Conservation (phyloP, 2,113 vertebrate genomes). For the Uria aalge region DNA sequence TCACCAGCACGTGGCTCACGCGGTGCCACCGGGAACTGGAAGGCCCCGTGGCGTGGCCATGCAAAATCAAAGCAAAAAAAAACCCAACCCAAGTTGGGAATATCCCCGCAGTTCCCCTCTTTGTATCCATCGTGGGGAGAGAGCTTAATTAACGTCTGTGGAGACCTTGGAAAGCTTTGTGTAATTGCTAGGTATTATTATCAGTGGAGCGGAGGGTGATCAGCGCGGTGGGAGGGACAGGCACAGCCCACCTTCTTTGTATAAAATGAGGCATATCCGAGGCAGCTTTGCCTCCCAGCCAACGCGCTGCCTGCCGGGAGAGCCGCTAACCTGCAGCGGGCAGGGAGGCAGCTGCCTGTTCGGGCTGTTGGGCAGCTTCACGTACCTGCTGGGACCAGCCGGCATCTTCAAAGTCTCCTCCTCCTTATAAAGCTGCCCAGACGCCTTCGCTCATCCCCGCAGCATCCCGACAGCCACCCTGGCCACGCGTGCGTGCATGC, state of each 20-base stretch:
- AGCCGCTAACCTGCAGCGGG: background rate
- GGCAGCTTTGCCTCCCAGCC: background rate
- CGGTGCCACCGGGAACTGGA: fast-evolving
- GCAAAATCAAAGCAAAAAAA: background rate
- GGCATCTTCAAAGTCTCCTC: background rate
- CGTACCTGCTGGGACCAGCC: fast-evolving
- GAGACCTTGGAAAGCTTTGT: constrained; percentile 26
- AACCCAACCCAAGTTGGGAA: background rate
- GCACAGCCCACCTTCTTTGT: constrained; percentile 49
- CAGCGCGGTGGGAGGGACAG: constrained; percentile 38
- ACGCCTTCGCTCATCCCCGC: fast-evolving
- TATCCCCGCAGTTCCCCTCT: constrained; percentile 16
- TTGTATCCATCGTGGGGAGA: constrained; percentile 19
- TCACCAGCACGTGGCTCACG: fast-evolving
- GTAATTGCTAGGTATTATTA: constrained; percentile 53
- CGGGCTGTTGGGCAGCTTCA: background rate
- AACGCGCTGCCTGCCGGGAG: background rate
- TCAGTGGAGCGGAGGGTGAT: constrained; percentile 18
- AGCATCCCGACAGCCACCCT: background rate
- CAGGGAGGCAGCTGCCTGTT: background rate
- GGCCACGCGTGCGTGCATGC: fast-evolving
- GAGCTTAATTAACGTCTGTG: constrained; percentile 39
- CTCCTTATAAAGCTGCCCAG: fast-evolving
- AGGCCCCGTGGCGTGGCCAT: background rate
- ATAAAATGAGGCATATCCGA: background rate